Percentiles rank a stretch among this genome's conserved stretches.
Conservation (phyloP, 2,888 invertebrate species). For the Hylaea fasciaria region DNA sequence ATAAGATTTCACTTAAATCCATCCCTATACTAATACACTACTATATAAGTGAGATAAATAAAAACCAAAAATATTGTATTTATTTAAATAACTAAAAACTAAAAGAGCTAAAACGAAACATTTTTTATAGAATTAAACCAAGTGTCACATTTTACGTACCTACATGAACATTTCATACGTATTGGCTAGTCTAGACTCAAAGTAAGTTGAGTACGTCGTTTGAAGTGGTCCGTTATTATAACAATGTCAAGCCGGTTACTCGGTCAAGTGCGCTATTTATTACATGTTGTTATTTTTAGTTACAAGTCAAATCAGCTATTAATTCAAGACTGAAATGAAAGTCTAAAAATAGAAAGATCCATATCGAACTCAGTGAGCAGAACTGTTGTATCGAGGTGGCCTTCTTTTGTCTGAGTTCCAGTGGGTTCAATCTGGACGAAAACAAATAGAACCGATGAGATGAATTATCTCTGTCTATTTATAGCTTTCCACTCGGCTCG, state of each 20-base stretch:
- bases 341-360: constrained; percentile 19
- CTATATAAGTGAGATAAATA: no score
- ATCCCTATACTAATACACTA: no score
- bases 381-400: not conserved
- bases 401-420: not conserved
- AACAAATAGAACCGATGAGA: constrained; percentile 27
- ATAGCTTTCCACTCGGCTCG: constrained; percentile 22
- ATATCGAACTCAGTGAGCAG: not conserved
- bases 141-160: not conserved
- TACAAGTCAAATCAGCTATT: constrained; percentile 4
- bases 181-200: not conserved
- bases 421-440: constrained; percentile 22
- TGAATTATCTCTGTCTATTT: constrained; percentile 29
- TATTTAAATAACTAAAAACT: no score
- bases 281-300: constrained; percentile 11
- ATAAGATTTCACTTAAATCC: no score
- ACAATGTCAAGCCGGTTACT: constrained; percentile 18
- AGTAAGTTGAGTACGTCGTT: not conserved
- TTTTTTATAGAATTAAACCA: not conserved
- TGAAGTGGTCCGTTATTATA: constrained; percentile 11
- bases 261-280: constrained; percentile 6
- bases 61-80: no score
- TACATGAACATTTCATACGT: not conserved
- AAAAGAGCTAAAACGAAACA: no score
- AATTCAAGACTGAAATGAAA: constrained; percentile 2